Evolutionary conservation across 2,797 vertebrate genomes (phyloP).

Genomic region (Poecilia wingei): DNA sequence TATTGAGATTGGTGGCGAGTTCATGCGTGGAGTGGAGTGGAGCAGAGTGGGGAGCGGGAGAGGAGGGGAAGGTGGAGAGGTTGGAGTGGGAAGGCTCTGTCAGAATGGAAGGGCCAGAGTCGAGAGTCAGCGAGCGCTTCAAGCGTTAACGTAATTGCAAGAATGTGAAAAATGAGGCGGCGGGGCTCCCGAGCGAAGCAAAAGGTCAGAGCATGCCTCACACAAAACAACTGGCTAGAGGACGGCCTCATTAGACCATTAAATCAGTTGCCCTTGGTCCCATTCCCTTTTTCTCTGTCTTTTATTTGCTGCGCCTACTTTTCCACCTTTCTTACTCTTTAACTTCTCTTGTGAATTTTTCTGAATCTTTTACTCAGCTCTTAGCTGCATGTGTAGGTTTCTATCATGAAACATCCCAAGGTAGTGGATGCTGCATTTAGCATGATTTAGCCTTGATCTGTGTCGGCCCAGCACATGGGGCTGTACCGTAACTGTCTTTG

Average conservation of each 20-base stretch:
- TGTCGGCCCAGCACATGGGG: conserved; percentile 63
- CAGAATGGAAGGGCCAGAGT: conserved; percentile 90
- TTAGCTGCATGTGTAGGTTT: conserved; percentile 67
- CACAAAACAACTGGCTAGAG: conserved; percentile 97
- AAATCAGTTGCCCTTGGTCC: conserved; percentile 82
- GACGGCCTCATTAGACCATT: conserved; percentile 96
- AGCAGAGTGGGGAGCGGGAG: conserved; percentile 63
- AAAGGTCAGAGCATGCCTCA: conserved; percentile 95
- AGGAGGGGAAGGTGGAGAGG: conserved; percentile 61
- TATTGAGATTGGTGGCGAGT: conserved; percentile 69
- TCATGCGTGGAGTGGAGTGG: conserved; percentile 65
- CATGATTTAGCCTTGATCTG: conserved; percentile 48
- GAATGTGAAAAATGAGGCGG: conserved; percentile 99
- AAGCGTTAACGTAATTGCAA: conserved; percentile 99
- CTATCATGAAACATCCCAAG: conserved; percentile 38
- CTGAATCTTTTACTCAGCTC: conserved; percentile 54
- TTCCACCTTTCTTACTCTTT: conserved; percentile 47
- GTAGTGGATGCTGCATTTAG: conserved; percentile 35
- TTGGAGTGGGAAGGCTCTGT: conserved; percentile 87
- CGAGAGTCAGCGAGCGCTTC: conserved; percentile 91
- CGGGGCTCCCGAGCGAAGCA: conserved; percentile 90
- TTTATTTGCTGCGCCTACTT: conserved; percentile 46
- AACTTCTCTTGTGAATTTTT: conserved; percentile 61
- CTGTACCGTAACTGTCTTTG: conserved; percentile 80
- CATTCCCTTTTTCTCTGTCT: conserved; percentile 36